Evolutionary conservation across 1,140 invertebrate genomes (phyloP).

Genomic region (Sinella curviseta): DNA sequence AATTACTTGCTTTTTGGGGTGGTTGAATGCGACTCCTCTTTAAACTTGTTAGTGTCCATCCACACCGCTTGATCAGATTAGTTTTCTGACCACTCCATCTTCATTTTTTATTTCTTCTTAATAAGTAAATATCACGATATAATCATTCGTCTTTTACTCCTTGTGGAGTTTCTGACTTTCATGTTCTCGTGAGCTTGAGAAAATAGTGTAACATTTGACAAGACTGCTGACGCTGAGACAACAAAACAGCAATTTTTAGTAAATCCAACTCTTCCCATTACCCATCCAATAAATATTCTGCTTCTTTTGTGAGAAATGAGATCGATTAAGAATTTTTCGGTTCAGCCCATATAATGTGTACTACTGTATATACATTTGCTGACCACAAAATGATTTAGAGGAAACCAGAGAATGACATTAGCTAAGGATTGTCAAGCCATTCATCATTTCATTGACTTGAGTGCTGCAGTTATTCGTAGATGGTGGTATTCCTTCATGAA

Average conservation of each 20-base stretch:
- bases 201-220: background rate
- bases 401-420: slow-evolving; percentile 24
- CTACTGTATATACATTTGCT: background rate
- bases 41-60: background rate
- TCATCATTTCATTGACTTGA: background rate
- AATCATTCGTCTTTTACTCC: no score
- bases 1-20: slow-evolving; percentile 9
- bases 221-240: background rate
- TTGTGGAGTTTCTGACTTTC: background rate
- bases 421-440: background rate
- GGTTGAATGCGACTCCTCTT: background rate
- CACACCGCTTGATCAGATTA: background rate
- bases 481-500: background rate
- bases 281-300: background rate
- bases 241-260: background rate
- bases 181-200: background rate
- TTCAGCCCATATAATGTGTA: background rate
- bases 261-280: background rate
- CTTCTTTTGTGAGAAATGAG: slow-evolving; percentile 11
- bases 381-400: slow-evolving; percentile 15
- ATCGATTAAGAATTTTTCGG: slow-evolving; percentile 13
- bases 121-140: no score
- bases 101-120: no score
- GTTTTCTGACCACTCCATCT: background rate
- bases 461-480: background rate